Conservation (phyloP, 2,113 vertebrate species). For the Indicator maculatus region DNA sequence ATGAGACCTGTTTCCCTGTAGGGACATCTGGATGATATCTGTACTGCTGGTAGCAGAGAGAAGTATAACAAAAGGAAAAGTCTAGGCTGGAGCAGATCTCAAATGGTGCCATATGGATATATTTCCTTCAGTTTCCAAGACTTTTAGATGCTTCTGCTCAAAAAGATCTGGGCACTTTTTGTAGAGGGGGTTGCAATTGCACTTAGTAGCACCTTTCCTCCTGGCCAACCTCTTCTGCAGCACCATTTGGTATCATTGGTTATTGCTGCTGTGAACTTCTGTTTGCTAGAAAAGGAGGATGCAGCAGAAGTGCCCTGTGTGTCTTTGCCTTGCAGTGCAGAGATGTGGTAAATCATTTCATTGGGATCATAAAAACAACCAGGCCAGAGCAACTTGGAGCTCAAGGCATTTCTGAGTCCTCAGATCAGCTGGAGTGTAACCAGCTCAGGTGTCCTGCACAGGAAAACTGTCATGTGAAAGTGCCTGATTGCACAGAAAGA, state of each 20-base stretch:
- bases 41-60: neutral
- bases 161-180: neutral
- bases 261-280: neutral
- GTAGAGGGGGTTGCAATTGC: neutral
- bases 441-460: neutral
- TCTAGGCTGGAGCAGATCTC: neutral
- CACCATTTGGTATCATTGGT: neutral
- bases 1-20: neutral
- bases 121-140: neutral
- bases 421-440: neutral
- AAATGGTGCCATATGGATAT: neutral
- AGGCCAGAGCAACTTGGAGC: neutral
- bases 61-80: neutral
- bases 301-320: neutral
- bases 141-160: too few relatives aligned
- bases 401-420: neutral
- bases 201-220: neutral
- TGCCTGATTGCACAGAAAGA: neutral
- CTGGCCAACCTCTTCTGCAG: neutral
- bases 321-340: neutral
- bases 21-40: neutral
- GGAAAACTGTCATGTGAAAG: neutral
- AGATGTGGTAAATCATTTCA: neutral
- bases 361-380: neutral
- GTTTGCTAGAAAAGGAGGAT: neutral